Base-by-base conservation (phyloP, 2,888 invertebrate genomes). In the Platycheirus albimanus region DNA sequence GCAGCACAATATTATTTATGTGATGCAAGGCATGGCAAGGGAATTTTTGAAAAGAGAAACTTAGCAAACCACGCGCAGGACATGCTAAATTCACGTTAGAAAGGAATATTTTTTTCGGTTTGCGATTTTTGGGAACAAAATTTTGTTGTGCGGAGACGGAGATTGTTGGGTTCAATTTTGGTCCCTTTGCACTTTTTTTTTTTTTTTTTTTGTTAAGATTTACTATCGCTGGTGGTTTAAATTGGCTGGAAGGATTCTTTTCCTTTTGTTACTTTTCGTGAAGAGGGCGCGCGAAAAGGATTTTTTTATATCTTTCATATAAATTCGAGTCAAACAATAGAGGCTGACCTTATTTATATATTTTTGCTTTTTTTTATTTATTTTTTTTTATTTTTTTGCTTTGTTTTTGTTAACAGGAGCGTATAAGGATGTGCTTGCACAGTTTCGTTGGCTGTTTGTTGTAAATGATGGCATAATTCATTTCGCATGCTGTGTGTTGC, bases 381-480 rank as follows among this genome's bases (percentile, higher is more conserved):
- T 5, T 45, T 45, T 17, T 45, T 24, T 58, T 13, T 61, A 20
- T 61, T 61, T 43, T 5, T 11, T 20, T 24, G 10, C 47, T 61
- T 69, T 47, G 63, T 61, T 63, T 75, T 24, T 64, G 54, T 69
- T 69, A 69, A 69, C 41, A 77, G 67, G 51, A 83, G 45, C 72
- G n/a, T n/a, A 33, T 45, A 51, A 64, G 41, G 78, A 74, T 64
- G 72, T 69, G 67, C 72, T 58, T 47, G 64, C 38, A 83, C 28
- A 52, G 61, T n/a, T 54, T 30, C 17, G 15, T 64, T 77, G 47
- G 58, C 15, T 71, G 56, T 58, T 24, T 28, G 20, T 56, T 77
- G 77, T 83, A 83, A 83, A 83, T 83, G 83, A 83, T 78, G 72
- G 69, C 36, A 83, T 83, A 72, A 83, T 83, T 83, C 64, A 83